Evolutionary conservation across 2,113 vertebrate genomes (phyloP), one percentile per base, ranked within the genome.

Genomic region (Passer montanus): DNA sequence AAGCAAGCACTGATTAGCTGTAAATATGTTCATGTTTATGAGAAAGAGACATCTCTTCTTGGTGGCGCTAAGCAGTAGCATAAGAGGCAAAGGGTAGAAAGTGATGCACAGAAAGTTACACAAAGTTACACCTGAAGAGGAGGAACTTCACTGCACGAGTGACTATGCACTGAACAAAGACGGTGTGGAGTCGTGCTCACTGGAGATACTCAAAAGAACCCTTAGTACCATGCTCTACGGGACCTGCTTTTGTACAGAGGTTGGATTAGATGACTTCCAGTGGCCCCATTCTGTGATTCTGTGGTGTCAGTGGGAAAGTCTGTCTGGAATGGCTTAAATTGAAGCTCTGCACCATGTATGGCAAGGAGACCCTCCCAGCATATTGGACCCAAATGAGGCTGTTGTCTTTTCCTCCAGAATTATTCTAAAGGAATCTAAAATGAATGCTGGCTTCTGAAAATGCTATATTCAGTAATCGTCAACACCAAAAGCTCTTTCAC

Each of bases 371-470:
- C 5, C 15, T 44, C 5, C 15, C 15, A 49, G 18, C 11, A 82
- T 13, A 64, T 0, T 1, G 1, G 14, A 13, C 28, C 35, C 58
- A 55, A 85, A 63, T 0, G 0, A 82, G 13, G 27, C 3, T 26
- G 28, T 37, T 37, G 5, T 47, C 55, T 55, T 77, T 70, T 62
- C 28, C 9, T 72, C 13, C 30, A 63, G 20, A 73, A 33, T 64
- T 68, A 77, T n/a, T 87, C 31, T 22, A 70, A 87, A 89, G 13
- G 19, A 56, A 76, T 60, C 11, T 58, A 81, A 64, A 73, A 46
- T 50, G 35, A 81, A 62, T 47, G 43, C 4, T 76, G 37, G 44
- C 19, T 66, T 77, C 22, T 28, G 44, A 70, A 86, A 93, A 66
- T 47, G 14, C 14, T 46, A 28, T 12, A 50, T 73, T 28, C 46